Conservation (phyloP, 2,113 vertebrate species). For the Proteles cristata region DNA sequence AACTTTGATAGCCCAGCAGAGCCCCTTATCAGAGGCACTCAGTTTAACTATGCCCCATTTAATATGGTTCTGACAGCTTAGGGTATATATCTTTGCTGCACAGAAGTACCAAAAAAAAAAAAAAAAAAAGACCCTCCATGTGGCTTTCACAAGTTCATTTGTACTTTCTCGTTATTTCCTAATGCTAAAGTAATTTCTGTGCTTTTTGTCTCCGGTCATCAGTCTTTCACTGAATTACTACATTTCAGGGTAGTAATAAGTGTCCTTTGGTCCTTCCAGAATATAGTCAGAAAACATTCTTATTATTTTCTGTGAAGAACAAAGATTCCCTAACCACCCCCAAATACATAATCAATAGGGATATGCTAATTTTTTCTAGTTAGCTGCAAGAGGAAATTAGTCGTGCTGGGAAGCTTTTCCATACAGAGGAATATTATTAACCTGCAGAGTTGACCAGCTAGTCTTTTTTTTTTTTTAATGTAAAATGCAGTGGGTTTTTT, state of each 20-base stretch:
- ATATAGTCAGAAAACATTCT: conserved; percentile 74
- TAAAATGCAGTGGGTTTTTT: conserved; percentile 44
- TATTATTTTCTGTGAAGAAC: conserved; percentile 72
- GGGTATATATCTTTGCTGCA: conserved; percentile 87
- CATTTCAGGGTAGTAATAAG: conserved; percentile 57
- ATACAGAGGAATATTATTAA: conserved; percentile 41
- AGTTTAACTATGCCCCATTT: conserved; percentile 93
- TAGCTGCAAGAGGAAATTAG: conserved; percentile 68
- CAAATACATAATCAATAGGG: conserved; percentile 71
- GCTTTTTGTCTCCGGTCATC: conserved; percentile 74
- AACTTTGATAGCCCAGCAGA: conserved; percentile 90
- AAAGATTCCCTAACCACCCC: conserved; percentile 54
- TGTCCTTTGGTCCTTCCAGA: conserved; percentile 66
- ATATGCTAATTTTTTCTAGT: conserved; percentile 75
- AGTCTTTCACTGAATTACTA: conserved; percentile 56
- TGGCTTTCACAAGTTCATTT: conserved; percentile 78
- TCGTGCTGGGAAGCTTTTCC: conserved; percentile 67
- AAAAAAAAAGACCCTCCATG: conserved; percentile 37
- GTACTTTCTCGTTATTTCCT: conserved; percentile 80
- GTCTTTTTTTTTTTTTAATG: conserved; percentile 47
- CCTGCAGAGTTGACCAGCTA: neutral
- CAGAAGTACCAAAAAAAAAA: conserved; percentile 84
- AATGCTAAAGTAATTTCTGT: conserved; percentile 79
- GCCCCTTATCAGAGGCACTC: conserved; percentile 92
- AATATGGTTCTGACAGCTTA: conserved; percentile 89